Base-by-base conservation (phyloP, 1,140 invertebrate species). In the Cheumatopsyche charites region DNA sequence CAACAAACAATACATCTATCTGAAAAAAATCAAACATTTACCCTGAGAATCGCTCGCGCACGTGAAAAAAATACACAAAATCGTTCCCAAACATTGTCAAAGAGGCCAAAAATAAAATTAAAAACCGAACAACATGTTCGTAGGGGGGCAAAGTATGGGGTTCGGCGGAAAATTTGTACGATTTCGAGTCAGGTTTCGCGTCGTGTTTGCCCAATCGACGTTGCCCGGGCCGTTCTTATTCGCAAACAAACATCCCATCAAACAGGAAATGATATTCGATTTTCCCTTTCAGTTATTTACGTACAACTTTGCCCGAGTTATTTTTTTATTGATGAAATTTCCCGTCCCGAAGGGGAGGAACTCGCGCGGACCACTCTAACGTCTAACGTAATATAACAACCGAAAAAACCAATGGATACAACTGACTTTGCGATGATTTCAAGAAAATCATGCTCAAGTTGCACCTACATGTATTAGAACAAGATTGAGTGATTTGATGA, bases 251-350 rank as follows among this genome's bases (percentile, higher is more conserved):
- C 66, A 68, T 55, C 66, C 66, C 66, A 68, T 68, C 47, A 68
- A 52, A 68, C 66, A 55, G 66, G 66, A 68, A 68, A 68, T 68
- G 66, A 68, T 68, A 68, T 68, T 68, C 66, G 66, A 68, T 68
- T 68, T 68, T 68, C 66, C 26, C 13, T 13, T 68, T 58, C 12
- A 12, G 66, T 68, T 68, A 68, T 68, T 68, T 68, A 55, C 66
- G 66, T 43, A 68, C 47, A 68, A 68, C 47, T 55, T 68, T 55
- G 12, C 15, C 47, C 42, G 19, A 67, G 47, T 68, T 68, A 68
- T 68, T 68, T 67, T 58, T 68, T 68, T 41, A 55, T 41, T 29
- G 66, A 55, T 52, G 41, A 55, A 52, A 68, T 55, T 49, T 68
- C 26, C 47, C 66, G 25, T 41, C 17, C 41, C n/a, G n/a, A n/a